Base-by-base conservation (phyloP, 1,140 invertebrate species). In the Heterodera carotae region DNA sequence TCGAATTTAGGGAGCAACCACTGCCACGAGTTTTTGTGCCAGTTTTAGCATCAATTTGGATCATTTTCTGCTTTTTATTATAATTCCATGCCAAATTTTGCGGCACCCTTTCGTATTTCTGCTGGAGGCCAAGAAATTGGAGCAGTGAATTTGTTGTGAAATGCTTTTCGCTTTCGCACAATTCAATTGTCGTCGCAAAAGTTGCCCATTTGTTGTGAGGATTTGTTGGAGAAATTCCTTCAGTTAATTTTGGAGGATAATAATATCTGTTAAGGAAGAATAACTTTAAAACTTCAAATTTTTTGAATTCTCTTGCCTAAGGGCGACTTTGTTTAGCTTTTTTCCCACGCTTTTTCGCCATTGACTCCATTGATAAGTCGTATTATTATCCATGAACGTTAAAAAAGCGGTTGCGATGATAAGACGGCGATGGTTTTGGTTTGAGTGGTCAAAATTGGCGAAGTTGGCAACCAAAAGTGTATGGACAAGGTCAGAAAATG, bases 131-230 rank as follows among this genome's bases (percentile, higher is more conserved):
- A 12, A 66, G 29, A 66, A 66, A 66, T 66, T 66, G 62, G 25
- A 66, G 62, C 62, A 66, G 62, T 56, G 48, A 12, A 22, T 22
- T 56, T 56, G 48, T 0, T 56, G 48, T 22, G 1, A 67, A 73
- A 73, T 73, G n/a, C 62, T 15, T 43, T 73, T 53, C 71, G 8
- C 8, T 53, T 73, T 68, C 66, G 66, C 34, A 10, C 29, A 48
- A 18, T 73, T 60, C 56, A 66, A 73, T 60, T 25, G 56, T 33
- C 48, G 62, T 68, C 18, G 56, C 6, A 29, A 43, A 68, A 36
- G 39, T 36, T 18, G 33, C 33, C 33, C 39, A 68, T 5, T 22
- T 4, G 33, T 34, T 34, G 22, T 18, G 18, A 33, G 34, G 25
- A 60, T 73, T 64, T 62, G 12, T 10, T 15, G 25, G 53, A 10